These are phyloP conservation scores for Neosilurus mollespiculum DNA, from an alignment of 2,797 vertebrate genomes.

Conservation along the genomic window DNA sequence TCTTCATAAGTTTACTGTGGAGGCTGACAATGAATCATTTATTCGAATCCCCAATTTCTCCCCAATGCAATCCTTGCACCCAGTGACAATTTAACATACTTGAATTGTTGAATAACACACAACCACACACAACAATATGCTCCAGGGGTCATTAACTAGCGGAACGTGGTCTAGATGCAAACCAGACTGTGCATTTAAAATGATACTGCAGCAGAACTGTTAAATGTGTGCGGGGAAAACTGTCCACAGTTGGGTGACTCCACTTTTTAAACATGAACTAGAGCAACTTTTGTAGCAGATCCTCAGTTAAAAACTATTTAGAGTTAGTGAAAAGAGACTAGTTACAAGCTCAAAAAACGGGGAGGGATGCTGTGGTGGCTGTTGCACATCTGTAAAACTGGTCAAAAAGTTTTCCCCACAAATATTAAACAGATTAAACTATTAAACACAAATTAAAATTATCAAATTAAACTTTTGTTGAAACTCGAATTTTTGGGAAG, in stretches of 20 bases:
- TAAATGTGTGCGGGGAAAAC: neutral
- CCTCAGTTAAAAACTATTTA: conserved; percentile 5
- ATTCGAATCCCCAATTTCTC: neutral
- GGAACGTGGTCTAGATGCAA: neutral
- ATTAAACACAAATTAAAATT: too few species aligned
- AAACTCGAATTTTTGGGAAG: too few species aligned
- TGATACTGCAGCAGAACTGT: neutral
- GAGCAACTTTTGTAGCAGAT: neutral
- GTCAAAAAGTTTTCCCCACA: too few species aligned
- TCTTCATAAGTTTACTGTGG: neutral
- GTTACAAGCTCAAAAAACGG: too few species aligned
- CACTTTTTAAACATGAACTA: neutral
- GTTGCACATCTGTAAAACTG: too few species aligned
- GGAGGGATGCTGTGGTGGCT: too few species aligned
- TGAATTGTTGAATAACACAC: conserved; percentile 2
- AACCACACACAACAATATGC: neutral
- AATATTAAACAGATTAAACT: too few species aligned
- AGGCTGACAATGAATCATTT: neutral
- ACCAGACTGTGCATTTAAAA: neutral
- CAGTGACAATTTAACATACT: neutral
- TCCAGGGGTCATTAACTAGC: neutral
- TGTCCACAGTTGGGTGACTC: neutral
- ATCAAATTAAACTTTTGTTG: too few species aligned
- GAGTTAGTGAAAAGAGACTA: neutral
- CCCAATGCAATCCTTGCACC: neutral